These are phyloP conservation scores for Pseudoips prasinana DNA, from an alignment of 2,888 invertebrate genomes.

Conservation along the genomic window DNA sequence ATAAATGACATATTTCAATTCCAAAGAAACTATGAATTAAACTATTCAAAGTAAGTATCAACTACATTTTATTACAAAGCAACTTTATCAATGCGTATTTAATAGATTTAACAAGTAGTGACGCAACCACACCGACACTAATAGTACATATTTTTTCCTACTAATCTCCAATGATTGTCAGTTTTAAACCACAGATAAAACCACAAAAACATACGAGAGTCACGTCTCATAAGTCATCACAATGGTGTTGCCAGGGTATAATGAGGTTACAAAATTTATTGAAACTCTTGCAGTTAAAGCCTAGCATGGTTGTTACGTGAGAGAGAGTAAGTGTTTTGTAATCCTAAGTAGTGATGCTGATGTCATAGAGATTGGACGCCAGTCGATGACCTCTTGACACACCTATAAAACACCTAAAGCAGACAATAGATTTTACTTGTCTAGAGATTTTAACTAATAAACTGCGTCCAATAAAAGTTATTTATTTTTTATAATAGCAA, in stretches of 20 bases:
- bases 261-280: constrained; percentile 53
- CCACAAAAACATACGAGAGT: constrained; percentile 41
- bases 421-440: constrained; percentile 27
- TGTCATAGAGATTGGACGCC: constrained; percentile 71
- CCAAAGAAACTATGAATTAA: too few relatives aligned
- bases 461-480: too few relatives aligned
- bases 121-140: constrained; percentile 23
- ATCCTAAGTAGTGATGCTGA: constrained; percentile 66
- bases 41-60: too few relatives aligned
- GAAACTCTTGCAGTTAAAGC: constrained; percentile 47
- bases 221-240: constrained; percentile 39
- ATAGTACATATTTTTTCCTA: constrained; percentile 8
- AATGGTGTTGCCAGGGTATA: constrained; percentile 38
- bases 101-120: too few relatives aligned
- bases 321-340: constrained; percentile 73
- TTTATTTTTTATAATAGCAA: too few relatives aligned
- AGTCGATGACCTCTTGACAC: constrained; percentile 77
- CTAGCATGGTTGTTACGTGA: constrained; percentile 64
- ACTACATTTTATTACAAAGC: too few relatives aligned
- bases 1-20: too few relatives aligned
- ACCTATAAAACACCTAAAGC: constrained; percentile 53
- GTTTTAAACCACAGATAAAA: constrained; percentile 33
- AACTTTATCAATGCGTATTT: too few relatives aligned
- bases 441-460: too few relatives aligned
- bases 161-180: constrained; percentile 10